Percentiles rank a stretch among this genome's conserved stretches.
Conservation (phyloP, 2,797 vertebrate species). For the Glyptemys insculpta region DNA sequence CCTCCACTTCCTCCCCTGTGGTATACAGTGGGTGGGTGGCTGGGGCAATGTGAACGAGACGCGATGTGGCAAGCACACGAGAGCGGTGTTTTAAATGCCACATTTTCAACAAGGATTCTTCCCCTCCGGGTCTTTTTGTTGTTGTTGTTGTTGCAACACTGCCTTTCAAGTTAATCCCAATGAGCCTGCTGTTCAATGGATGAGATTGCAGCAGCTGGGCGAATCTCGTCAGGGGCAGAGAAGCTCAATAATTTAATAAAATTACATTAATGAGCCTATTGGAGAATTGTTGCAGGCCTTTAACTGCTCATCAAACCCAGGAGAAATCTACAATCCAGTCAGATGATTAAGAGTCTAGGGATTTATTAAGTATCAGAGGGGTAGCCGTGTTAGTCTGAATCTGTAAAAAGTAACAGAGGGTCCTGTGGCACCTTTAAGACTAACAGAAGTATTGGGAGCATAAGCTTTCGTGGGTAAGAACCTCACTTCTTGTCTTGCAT, state of each 20-base stretch:
- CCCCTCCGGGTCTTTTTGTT: background rate
- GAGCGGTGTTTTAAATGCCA: background rate
- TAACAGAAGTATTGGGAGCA: too few relatives aligned
- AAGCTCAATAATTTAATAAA: background rate
- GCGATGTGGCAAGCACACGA: too few relatives aligned
- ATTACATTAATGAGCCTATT: background rate
- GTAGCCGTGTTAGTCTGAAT: too few relatives aligned
- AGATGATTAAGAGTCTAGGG: background rate
- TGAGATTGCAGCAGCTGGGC: accelerated
- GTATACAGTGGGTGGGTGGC: accelerated
- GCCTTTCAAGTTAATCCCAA: background rate
- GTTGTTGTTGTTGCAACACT: too few relatives aligned
- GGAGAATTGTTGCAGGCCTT: background rate
- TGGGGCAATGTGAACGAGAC: accelerated
- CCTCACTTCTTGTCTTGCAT: too few relatives aligned
- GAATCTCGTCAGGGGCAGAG: accelerated
- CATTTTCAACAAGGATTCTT: background rate
- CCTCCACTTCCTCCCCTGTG: accelerated
- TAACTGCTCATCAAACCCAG: background rate
- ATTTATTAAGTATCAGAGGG: too few relatives aligned
- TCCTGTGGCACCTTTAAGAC: too few relatives aligned
- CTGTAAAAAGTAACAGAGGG: too few relatives aligned
- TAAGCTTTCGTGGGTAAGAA: too few relatives aligned
- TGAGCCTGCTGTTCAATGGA: background rate
- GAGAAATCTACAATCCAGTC: background rate